Evolutionary conservation across 2,113 vertebrate genomes (phyloP).

Genomic region (Prochilodus magdalenae): DNA sequence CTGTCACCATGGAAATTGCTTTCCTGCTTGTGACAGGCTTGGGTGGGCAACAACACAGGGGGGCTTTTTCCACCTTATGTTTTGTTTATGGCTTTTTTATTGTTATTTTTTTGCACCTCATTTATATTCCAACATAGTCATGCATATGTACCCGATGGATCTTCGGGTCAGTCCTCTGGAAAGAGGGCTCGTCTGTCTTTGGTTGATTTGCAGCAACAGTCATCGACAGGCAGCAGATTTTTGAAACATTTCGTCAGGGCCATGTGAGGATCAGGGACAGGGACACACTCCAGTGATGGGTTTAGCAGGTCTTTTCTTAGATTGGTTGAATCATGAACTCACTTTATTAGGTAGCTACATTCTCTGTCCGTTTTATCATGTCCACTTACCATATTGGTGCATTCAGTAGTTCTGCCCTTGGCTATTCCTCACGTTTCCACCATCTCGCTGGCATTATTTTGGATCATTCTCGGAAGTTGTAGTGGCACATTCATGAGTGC

Average conservation of each 20-base stretch:
- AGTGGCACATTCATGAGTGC: no score
- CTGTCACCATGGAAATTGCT: conserved; percentile 45
- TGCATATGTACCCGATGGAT: conserved; percentile 21
- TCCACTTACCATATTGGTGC: no score
- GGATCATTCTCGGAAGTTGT: no score
- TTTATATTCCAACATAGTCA: neutral
- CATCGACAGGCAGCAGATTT: conserved; percentile 24
- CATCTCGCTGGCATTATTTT: no score
- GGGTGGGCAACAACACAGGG: conserved; percentile 35
- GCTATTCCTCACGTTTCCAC: no score
- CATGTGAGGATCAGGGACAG: neutral
- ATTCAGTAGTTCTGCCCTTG: no score
- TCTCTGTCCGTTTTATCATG: no score
- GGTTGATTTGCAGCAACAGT: conserved; percentile 44
- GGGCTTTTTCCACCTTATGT: conserved; percentile 14
- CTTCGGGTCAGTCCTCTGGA: conserved; percentile 24
- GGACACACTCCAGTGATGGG: neutral
- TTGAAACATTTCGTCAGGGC: neutral
- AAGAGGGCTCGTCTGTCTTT: conserved; percentile 59
- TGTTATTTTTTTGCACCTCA: conserved; percentile 36
- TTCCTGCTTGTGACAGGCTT: conserved; percentile 43
- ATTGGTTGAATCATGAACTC: no score
- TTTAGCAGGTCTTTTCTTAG: neutral
- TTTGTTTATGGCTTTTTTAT: conserved; percentile 29
- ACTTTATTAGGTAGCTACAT: neutral